Conservation (phyloP, 2,888 invertebrate species). For the Anorthoa munda region DNA sequence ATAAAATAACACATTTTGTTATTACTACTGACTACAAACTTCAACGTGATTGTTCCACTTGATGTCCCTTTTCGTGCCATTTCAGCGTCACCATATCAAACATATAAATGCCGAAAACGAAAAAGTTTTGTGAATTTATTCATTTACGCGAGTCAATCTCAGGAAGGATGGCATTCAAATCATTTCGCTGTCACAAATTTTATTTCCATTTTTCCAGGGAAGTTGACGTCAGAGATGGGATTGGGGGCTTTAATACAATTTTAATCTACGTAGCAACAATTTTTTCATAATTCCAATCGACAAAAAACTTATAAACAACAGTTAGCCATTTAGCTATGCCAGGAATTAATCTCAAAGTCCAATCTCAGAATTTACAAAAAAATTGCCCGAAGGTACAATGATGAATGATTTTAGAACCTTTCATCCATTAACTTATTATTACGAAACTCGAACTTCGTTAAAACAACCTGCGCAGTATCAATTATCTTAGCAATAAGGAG, state of each 20-base stretch:
- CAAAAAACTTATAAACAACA: not conserved
- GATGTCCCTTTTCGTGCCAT: slow-evolving; percentile 42
- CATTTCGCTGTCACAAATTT: slow-evolving; percentile 19
- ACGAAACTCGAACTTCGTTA: slow-evolving; percentile 53
- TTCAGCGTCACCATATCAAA: slow-evolving; percentile 9
- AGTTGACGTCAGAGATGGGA: not conserved
- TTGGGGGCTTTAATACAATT: slow-evolving; percentile 9
- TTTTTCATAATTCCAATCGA: not conserved
- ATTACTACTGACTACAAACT: slow-evolving; percentile 45
- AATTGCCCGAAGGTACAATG: slow-evolving; percentile 17
- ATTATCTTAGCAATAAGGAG: slow-evolving; percentile 70
- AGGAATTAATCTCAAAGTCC: slow-evolving; percentile 11
- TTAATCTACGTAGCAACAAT: not conserved
- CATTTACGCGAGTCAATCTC: slow-evolving; percentile 34
- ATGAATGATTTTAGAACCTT: slow-evolving; percentile 27
- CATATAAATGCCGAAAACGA: slow-evolving; percentile 32
- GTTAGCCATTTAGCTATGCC: not conserved
- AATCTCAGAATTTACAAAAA: slow-evolving; percentile 26
- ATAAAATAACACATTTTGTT: slow-evolving; percentile 55
- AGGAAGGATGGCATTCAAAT: slow-evolving; percentile 25
- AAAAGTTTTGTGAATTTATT: slow-evolving; percentile 42
- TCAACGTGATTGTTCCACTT: slow-evolving; percentile 30
- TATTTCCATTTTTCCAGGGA: slow-evolving; percentile 1
- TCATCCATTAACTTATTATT: slow-evolving; percentile 46
- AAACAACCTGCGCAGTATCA: slow-evolving; percentile 65